Evolutionary conservation across 2,113 vertebrate species (phyloP).

Genomic region (Platysteira castanea): DNA sequence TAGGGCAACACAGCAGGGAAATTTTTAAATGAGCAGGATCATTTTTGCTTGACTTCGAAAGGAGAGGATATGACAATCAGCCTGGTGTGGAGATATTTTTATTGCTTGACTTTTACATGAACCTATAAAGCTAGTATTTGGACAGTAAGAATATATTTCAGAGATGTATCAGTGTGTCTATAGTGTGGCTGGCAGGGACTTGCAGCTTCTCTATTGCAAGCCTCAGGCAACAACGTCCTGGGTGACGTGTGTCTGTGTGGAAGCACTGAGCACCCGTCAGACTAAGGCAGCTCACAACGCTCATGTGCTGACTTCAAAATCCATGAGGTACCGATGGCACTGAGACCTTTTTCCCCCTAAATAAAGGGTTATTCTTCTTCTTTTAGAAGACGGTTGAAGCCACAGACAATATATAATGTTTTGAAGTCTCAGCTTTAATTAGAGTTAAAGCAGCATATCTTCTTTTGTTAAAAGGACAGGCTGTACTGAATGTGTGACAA

Average conservation of each 20-base stretch:
- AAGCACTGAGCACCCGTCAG: not conserved
- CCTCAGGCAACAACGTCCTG: slow-evolving; percentile 16
- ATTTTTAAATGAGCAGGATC: slow-evolving; percentile 58
- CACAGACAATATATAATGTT: slow-evolving; percentile 19
- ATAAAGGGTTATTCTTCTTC: slow-evolving; percentile 43
- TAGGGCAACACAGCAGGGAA: slow-evolving; percentile 9
- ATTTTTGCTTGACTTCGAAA: slow-evolving; percentile 52
- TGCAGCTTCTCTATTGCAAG: slow-evolving; percentile 39
- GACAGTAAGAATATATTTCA: slow-evolving; percentile 47
- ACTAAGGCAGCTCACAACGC: slow-evolving; percentile 37
- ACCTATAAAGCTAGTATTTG: slow-evolving; percentile 30
- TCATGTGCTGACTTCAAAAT: slow-evolving; percentile 52
- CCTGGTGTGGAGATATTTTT: slow-evolving; percentile 35
- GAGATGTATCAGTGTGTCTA: slow-evolving; percentile 21
- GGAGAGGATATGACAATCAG: slow-evolving; percentile 30
- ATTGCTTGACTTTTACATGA: slow-evolving; percentile 55
- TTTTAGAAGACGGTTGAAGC: slow-evolving; percentile 30
- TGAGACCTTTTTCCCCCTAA: not conserved
- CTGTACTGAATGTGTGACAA: slow-evolving; percentile 61
- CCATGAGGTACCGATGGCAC: not conserved
- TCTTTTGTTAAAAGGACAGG: slow-evolving; percentile 56
- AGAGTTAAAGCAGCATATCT: slow-evolving; percentile 64
- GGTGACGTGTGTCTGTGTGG: slow-evolving; percentile 11
- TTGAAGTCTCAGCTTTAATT: slow-evolving; percentile 71
- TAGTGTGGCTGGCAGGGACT: not conserved